These are phyloP conservation scores for Pleuronectes platessa DNA, from an alignment of 2,113 vertebrate genomes.

Conservation along the genomic window DNA sequence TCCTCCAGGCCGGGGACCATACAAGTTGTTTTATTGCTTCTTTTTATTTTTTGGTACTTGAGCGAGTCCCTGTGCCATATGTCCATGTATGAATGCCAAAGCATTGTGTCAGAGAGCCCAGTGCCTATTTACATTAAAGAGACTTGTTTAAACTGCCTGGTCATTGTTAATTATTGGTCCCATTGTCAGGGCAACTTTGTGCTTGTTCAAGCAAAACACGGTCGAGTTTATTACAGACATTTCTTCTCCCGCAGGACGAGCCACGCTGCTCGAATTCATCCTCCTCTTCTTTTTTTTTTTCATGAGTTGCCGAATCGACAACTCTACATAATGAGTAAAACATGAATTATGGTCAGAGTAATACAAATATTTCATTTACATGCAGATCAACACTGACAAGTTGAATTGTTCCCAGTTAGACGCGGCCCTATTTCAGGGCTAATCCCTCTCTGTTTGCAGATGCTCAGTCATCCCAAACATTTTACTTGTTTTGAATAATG, in stretches of 20 bases:
- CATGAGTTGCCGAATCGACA: slow-evolving; percentile 52
- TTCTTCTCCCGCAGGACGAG: slow-evolving; percentile 60
- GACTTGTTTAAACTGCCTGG: slow-evolving; percentile 65
- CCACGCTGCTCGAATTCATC: slow-evolving; percentile 54
- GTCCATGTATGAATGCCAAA: slow-evolving; percentile 71
- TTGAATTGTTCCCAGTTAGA: slow-evolving; percentile 69
- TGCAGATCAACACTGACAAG: slow-evolving; percentile 71
- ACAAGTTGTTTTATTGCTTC: slow-evolving; percentile 52
- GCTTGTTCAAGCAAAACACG: slow-evolving; percentile 50
- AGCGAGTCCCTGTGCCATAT: slow-evolving; percentile 60
- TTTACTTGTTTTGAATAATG: slow-evolving; percentile 77
- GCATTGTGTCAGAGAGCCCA: slow-evolving; percentile 59
- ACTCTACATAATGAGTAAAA: slow-evolving; percentile 73
- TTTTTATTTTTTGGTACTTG: slow-evolving; percentile 56
- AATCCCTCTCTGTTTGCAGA: slow-evolving; percentile 72
- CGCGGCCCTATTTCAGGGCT: slow-evolving; percentile 61
- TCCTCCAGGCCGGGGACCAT: slow-evolving; percentile 13
- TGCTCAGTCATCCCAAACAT: slow-evolving; percentile 74
- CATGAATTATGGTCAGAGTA: slow-evolving; percentile 67
- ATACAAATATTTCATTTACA: slow-evolving; percentile 75
- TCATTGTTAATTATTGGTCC: slow-evolving; percentile 68
- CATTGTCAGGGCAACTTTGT: slow-evolving; percentile 43
- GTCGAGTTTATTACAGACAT: slow-evolving; percentile 60
- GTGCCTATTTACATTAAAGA: slow-evolving; percentile 79
- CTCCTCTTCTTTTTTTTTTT: slow-evolving; percentile 32